phyloP scores from a whole-genome alignment of 2,797 vertebrate genomes.

The Mormyrops attenuatus region DNA sequence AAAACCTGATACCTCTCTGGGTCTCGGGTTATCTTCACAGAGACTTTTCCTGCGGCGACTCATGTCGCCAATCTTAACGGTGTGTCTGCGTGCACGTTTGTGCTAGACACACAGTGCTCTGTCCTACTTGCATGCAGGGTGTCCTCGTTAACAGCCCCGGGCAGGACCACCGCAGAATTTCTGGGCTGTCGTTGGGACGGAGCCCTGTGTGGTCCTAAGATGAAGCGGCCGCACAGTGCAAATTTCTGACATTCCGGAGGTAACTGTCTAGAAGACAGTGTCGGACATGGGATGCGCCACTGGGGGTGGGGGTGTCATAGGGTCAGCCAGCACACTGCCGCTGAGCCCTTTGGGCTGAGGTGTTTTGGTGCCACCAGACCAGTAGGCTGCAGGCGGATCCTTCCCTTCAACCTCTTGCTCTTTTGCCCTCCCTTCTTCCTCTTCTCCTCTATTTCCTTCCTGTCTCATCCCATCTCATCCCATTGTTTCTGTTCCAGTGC shows the following conservation, averaged over 20 bases:
- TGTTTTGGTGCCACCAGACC: background rate
- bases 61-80: background rate
- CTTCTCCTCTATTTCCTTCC: conserved; percentile 1
- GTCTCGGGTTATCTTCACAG: background rate
- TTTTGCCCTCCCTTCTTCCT: background rate
- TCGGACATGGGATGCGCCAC: background rate
- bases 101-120: background rate
- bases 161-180: background rate
- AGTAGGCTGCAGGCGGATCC: background rate
- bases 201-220: background rate
- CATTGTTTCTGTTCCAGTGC: background rate
- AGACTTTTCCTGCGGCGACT: background rate
- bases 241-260: background rate
- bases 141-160: background rate
- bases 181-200: background rate
- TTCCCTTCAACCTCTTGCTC: background rate
- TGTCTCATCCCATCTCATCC: conserved; percentile 1
- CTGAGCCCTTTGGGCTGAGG: background rate
- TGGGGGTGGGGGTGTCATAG: background rate
- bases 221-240: background rate
- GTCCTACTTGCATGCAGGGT: background rate
- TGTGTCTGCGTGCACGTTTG: background rate
- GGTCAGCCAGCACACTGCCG: conserved; percentile 14
- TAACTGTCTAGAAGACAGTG: background rate
- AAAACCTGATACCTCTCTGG: background rate